These are phyloP conservation scores for Sylvicola fuscatus DNA, from an alignment of 2,888 invertebrate species.

Conservation along the genomic window DNA sequence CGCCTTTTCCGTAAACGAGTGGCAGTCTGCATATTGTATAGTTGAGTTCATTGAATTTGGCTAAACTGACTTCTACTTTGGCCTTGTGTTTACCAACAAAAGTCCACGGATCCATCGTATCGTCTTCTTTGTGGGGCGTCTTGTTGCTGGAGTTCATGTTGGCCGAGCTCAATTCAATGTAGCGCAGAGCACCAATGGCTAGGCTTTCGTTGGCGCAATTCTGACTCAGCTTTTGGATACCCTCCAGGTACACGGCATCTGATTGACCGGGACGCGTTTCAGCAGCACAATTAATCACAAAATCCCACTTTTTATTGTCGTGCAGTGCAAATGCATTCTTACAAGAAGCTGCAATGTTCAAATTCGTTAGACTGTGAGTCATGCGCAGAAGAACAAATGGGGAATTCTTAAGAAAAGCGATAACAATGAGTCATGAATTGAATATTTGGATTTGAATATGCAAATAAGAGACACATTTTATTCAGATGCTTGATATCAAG, in stretches of 20 bases:
- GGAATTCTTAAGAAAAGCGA: no score
- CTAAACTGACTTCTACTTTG: conserved; percentile 59
- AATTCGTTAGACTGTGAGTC: no score
- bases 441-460: no score
- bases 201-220: conserved; percentile 69
- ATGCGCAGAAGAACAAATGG: no score
- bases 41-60: conserved; percentile 36
- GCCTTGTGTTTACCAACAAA: conserved; percentile 63
- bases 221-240: conserved; percentile 59
- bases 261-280: conserved; percentile 79
- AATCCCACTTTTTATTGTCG: conserved; percentile 40
- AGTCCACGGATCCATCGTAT: conserved; percentile 66
- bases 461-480: no score
- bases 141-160: conserved; percentile 64
- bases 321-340: conserved; percentile 48
- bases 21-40: conserved; percentile 68
- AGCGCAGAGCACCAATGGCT: conserved; percentile 41
- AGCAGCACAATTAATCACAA: conserved; percentile 76
- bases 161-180: conserved; percentile 70
- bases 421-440: no score
- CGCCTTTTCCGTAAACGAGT: conserved; percentile 70
- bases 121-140: conserved; percentile 54
- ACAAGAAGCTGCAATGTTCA: conserved; percentile 49
- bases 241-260: conserved; percentile 79
- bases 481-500: no score